phyloP scores from a whole-genome alignment of 2,113 vertebrate species.

The Genyomyrus donnyi region DNA sequence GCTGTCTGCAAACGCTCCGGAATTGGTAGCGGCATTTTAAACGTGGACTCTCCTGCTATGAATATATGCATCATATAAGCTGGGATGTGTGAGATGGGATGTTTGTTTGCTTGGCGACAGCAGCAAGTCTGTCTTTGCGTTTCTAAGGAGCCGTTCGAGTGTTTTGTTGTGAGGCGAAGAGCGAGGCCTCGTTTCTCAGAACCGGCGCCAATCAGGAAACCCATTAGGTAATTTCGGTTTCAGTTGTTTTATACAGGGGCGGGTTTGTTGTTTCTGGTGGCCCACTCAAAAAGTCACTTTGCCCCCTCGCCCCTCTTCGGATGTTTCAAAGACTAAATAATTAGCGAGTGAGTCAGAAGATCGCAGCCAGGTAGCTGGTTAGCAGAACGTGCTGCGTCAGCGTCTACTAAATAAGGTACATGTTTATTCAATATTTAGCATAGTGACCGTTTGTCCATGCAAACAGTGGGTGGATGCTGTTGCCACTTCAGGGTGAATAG shows the following conservation, averaged over 20 bases:
- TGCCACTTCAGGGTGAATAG: not conserved
- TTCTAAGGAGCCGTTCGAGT: not conserved
- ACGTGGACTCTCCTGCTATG: not conserved
- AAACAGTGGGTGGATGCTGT: not conserved
- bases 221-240: not conserved
- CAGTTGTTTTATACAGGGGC: not conserved
- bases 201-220: not conserved
- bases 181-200: not conserved
- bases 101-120: not conserved
- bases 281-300: not conserved
- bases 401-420: not conserved
- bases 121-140: not conserved
- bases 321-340: not conserved
- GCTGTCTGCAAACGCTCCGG: not conserved
- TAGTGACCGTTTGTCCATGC: not conserved
- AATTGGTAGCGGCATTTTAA: conserved; percentile 1
- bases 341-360: not conserved
- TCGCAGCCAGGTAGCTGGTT: not conserved
- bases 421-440: not conserved
- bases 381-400: not conserved
- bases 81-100: not conserved
- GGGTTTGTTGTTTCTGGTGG: not conserved
- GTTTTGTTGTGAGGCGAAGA: not conserved
- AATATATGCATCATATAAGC: not conserved
- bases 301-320: not conserved